Evolutionary conservation across 2,113 vertebrate genomes (phyloP), one percentile per base, ranked within the genome.

Genomic region (Hippocampus comes): DNA sequence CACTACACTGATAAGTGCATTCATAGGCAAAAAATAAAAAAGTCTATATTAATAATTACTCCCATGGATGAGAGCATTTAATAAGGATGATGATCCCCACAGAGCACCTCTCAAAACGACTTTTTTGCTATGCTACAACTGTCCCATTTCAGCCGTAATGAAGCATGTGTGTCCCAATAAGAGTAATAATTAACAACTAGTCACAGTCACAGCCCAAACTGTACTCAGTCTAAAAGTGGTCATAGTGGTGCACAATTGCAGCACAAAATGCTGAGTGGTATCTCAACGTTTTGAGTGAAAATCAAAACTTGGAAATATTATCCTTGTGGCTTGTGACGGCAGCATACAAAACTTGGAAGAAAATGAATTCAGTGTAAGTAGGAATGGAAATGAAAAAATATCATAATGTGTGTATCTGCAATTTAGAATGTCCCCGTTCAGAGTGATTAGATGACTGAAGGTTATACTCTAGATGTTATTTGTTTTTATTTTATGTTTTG

Each of bases 101-200:
- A 9, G 2, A 56, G 74, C 74, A 56, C 42, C 25, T 21, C 53
- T 71, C 14, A 21, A 72, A 77, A 46, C 71, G 66, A 25, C 57
- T 67, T 67, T 41, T 70, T 74, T 82, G 73, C 1, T 82, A 78
- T 79, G 77, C 72, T 18, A 5, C 21, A 5, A 7, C 70, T 41
- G 51, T 76, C 68, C 66, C 20, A 25, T 68, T 69, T 77, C 71
- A 41, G 11, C 73, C 46, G 79, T 88, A 84, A 83, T 51, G 63
- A 86, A 71, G 83, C 68, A 70, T 63, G 72, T 49, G 63, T 77
- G 53, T 76, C 78, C 84, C 82, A 82, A 81, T 76, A 81, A 84
- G 70, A 86, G 71, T 38, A 38, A 6, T 38, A 81, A 75, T 78
- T 71, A 80, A 86, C 68, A 65, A 76, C 51, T 18, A 75, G 68